These are phyloP conservation scores for Esperia sulphurella DNA, from an alignment of 2,888 invertebrate species.

Conservation along the genomic window DNA sequence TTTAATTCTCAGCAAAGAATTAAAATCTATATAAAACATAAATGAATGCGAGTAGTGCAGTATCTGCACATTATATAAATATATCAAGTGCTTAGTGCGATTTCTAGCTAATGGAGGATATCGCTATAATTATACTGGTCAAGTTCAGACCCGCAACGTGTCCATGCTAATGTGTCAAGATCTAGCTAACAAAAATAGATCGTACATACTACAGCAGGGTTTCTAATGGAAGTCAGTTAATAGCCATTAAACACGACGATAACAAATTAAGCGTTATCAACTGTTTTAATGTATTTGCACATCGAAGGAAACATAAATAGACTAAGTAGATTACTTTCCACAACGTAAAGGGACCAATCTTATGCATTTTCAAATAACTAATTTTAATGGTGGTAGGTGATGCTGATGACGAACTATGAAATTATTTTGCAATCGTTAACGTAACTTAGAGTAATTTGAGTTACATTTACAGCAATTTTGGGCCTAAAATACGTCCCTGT, in stretches of 20 bases:
- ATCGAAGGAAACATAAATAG: neutral
- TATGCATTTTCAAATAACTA: neutral
- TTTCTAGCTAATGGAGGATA: too few species aligned
- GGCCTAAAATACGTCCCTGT: neutral
- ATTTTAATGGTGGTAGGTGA: too few species aligned
- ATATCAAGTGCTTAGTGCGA: too few species aligned
- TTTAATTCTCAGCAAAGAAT: too few species aligned
- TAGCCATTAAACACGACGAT: conserved; percentile 1
- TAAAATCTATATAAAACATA: too few species aligned
- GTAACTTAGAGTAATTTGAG: too few species aligned
- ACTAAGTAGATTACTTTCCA: neutral
- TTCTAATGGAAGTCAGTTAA: conserved; percentile 18
- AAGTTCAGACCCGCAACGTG: neutral
- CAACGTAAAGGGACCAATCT: neutral
- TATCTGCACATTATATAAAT: too few species aligned
- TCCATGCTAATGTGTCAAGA: conserved; percentile 26
- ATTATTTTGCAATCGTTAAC: too few species aligned
- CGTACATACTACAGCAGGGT: conserved; percentile 33
- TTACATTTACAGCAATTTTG: neutral
- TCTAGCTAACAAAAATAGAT: conserved; percentile 44
- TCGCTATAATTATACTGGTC: too few species aligned
- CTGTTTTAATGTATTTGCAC: neutral
- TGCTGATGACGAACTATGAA: too few species aligned
- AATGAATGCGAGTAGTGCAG: too few species aligned
- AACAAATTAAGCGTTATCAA: conserved; percentile 2